Percentiles rank a stretch among this genome's conserved stretches.
phyloP scores from a whole-genome alignment of 1,140 invertebrate genomes.

The Calephelis nemesis region DNA sequence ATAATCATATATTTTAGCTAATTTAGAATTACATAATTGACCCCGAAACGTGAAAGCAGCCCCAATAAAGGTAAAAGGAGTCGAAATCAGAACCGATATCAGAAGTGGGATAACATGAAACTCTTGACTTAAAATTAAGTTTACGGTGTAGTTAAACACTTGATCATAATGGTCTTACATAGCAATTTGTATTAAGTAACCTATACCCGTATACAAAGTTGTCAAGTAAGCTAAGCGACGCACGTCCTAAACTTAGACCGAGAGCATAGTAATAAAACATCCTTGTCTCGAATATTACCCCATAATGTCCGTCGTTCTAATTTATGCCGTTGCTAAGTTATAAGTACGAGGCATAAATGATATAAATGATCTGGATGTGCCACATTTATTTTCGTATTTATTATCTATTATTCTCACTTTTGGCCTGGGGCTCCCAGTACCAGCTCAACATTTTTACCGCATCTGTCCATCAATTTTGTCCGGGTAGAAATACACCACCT shows the following conservation, averaged over 20 bases:
- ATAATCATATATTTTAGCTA: too few relatives aligned
- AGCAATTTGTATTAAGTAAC: slow-evolving; percentile 14
- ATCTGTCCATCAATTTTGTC: too few relatives aligned
- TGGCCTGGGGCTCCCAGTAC: too few relatives aligned
- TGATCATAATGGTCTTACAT: not conserved
- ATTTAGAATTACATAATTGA: too few relatives aligned
- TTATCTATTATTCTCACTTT: too few relatives aligned
- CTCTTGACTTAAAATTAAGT: too few relatives aligned
- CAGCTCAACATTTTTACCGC: too few relatives aligned
- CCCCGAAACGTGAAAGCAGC: too few relatives aligned
- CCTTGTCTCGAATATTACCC: slow-evolving; percentile 68
- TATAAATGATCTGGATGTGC: slow-evolving; percentile 39
- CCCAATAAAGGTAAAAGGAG: too few relatives aligned
- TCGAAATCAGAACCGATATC: not conserved
- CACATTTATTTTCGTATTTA: not conserved
- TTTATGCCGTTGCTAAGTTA: slow-evolving; percentile 69
- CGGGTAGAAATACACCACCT: too few relatives aligned
- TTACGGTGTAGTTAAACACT: too few relatives aligned
- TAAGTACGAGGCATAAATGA: slow-evolving; percentile 48
- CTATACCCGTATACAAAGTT: not conserved
- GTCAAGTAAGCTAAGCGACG: slow-evolving; percentile 21
- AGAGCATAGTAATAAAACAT: slow-evolving; percentile 64
- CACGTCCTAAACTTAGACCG: slow-evolving; percentile 45
- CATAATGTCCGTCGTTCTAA: slow-evolving; percentile 61
- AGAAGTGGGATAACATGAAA: not conserved